Evolutionary conservation across 2,888 invertebrate genomes (phyloP), one percentile per base, ranked within the genome.

Genomic region (Clunio marinus): DNA sequence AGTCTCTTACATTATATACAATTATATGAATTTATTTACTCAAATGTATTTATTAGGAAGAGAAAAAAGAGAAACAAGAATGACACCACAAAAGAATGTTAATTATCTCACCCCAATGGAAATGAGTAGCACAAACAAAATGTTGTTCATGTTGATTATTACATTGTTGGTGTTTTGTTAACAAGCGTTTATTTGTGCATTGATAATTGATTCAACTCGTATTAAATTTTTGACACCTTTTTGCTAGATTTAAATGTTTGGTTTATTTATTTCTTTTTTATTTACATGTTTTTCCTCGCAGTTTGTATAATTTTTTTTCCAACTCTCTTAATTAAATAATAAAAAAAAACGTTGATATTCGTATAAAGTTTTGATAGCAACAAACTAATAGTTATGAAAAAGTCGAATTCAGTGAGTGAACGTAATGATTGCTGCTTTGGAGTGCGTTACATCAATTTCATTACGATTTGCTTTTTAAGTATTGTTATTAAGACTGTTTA

Each of bases 201-300:
- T 62, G 62, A 62, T 62, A 62, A 62, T 62, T 62, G 62, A 62
- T 62, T 62, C 62, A 62, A 62, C 41, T 62, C 62, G 41, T 62
- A 62, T 62, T 62, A 62, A 62, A 62, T 41, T 62, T 62, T 62
- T 62, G 25, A 62, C 62, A 62, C 62, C 62, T 62, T 32, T 41
- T 17, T 25, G 62, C 62, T 20, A 62, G 41, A 55, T 10, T 10
- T 22, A 20, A 55, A 45, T 45, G 45, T 45, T 4, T 32, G 32
- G 32, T 32, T 32, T 32, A 4, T 32, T 10, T 10, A 32, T 32
- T 32, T 32, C 4, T 32, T 32, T 7, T 32, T 7, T 7, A 7
- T 32, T 32, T 4, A 7, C 32, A 10, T 7, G 32, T 7, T 32
- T 32, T 32, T 32, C 32, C 10, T 32, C 32, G 4, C 10, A 32